phyloP scores from a whole-genome alignment of 1,140 invertebrate genomes.

The Drosophila pachea region DNA sequence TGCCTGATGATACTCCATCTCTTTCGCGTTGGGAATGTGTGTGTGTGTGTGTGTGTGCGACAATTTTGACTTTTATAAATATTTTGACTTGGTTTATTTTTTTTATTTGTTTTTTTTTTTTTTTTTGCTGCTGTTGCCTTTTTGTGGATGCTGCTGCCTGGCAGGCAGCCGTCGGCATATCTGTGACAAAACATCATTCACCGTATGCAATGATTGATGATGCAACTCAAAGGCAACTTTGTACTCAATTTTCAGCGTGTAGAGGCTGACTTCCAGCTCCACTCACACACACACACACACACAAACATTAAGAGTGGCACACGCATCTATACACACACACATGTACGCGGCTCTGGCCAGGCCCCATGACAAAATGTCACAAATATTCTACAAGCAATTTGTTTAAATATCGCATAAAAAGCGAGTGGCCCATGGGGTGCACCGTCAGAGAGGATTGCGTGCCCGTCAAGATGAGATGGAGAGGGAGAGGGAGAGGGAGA shows the following conservation, averaged over 20 bases:
- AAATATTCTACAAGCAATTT: slow-evolving; percentile 78
- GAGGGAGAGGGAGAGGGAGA: slow-evolving; percentile 1
- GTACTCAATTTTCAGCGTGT: slow-evolving; percentile 73
- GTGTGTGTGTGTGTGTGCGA: slow-evolving; percentile 46
- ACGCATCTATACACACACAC: slow-evolving; percentile 22
- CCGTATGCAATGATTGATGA: slow-evolving; percentile 77
- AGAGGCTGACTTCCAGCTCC: slow-evolving; percentile 38
- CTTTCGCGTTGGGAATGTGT: background rate
- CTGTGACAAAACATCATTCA: slow-evolving; percentile 77
- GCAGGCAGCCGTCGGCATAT: slow-evolving; percentile 53
- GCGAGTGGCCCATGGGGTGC: slow-evolving; percentile 34
- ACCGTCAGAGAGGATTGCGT: slow-evolving; percentile 23
- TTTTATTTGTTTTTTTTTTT: slow-evolving; percentile 30
- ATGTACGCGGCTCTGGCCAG: slow-evolving; percentile 29
- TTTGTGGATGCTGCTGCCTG: slow-evolving; percentile 30
- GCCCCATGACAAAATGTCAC: slow-evolving; percentile 75
- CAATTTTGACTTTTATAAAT: slow-evolving; percentile 78
- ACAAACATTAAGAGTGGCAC: slow-evolving; percentile 38
- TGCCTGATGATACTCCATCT: slow-evolving; percentile 7
- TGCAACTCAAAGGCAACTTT: slow-evolving; percentile 73
- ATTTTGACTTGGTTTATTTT: slow-evolving; percentile 66
- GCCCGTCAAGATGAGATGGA: slow-evolving; percentile 11
- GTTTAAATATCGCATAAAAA: slow-evolving; percentile 77
- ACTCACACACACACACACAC: slow-evolving; percentile 28
- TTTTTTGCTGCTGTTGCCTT: slow-evolving; percentile 4